Evolutionary conservation across 2,113 vertebrate genomes (phyloP).

Genomic region (Talpa occidentalis): DNA sequence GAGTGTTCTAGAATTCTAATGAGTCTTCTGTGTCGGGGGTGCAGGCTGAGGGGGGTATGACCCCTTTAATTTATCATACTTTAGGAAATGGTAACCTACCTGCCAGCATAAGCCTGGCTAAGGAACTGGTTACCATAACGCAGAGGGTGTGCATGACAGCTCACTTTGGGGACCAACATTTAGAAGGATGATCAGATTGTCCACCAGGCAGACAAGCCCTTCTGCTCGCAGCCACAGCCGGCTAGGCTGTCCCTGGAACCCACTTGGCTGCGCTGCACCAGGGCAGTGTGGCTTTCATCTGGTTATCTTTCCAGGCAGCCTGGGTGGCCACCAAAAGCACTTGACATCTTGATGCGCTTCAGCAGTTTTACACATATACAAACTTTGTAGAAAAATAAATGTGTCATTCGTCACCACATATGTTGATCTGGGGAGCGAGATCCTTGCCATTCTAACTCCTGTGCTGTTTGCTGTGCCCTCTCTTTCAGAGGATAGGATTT

Average conservation of each 20-base stretch:
- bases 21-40: background rate
- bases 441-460: conserved; percentile 87
- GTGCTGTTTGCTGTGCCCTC: conserved; percentile 83
- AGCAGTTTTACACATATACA: conserved; percentile 99
- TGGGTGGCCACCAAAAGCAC: conserved; percentile 99
- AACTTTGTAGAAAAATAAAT: conserved; percentile 99
- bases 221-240: conserved; percentile 60
- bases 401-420: conserved; percentile 99
- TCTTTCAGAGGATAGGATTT: conserved; percentile 52
- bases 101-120: conserved; percentile 12
- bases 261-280: conserved; percentile 77
- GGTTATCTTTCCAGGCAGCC: conserved; percentile 99
- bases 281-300: conserved; percentile 97
- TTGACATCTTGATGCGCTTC: conserved; percentile 99
- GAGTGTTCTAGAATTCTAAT: background rate
- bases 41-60: background rate
- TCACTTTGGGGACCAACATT: conserved; percentile 78
- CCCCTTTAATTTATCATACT: background rate
- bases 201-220: conserved; percentile 76
- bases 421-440: conserved; percentile 93
- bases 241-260: conserved; percentile 73
- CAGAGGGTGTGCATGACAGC: conserved; percentile 57
- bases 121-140: conserved; percentile 55
- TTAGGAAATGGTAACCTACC: conserved; percentile 41
- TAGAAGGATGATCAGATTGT: conserved; percentile 81